phyloP scores from a whole-genome alignment of 92 coral and sea anemone genomes.

The Porites lobata region DNA sequence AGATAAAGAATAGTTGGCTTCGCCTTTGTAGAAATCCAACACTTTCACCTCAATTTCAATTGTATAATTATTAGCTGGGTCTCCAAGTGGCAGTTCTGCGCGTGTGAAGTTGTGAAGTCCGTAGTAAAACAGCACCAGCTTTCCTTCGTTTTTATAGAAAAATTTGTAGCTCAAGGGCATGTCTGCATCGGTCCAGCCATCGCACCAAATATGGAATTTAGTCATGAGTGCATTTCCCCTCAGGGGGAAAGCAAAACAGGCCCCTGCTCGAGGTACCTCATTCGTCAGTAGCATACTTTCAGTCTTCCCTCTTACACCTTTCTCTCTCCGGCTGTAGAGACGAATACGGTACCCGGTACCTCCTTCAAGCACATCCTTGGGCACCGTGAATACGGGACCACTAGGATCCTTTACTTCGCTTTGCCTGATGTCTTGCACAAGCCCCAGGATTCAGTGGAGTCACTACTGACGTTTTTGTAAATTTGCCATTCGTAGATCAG shows the following conservation, averaged over 20 bases:
- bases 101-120: conserved; percentile 28
- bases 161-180: conserved; percentile 61
- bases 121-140: conserved; percentile 31
- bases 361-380: conserved; percentile 27
- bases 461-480: conserved; percentile 32
- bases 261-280: conserved; percentile 49
- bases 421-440: conserved; percentile 7
- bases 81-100: conserved; percentile 64
- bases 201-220: conserved; percentile 46
- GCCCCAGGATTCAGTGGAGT: conserved; percentile 13
- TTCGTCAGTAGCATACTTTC: conserved; percentile 40
- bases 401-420: conserved; percentile 30
- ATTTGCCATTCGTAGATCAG: conserved; percentile 61
- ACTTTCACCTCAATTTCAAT: conserved; percentile 53
- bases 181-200: conserved; percentile 63
- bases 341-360: conserved; percentile 45
- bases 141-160: conserved; percentile 50
- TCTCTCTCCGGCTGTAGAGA: conserved; percentile 46
- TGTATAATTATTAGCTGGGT: conserved; percentile 41
- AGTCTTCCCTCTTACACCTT: conserved; percentile 47
- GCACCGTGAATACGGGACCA: conserved; percentile 50
- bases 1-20: conserved; percentile 11
- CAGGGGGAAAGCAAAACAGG: conserved; percentile 49
- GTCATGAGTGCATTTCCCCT: conserved; percentile 61
- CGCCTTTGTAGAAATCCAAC: conserved; percentile 45